Conservation (phyloP, 2,888 invertebrate species). For the Ennomos erosarius region DNA sequence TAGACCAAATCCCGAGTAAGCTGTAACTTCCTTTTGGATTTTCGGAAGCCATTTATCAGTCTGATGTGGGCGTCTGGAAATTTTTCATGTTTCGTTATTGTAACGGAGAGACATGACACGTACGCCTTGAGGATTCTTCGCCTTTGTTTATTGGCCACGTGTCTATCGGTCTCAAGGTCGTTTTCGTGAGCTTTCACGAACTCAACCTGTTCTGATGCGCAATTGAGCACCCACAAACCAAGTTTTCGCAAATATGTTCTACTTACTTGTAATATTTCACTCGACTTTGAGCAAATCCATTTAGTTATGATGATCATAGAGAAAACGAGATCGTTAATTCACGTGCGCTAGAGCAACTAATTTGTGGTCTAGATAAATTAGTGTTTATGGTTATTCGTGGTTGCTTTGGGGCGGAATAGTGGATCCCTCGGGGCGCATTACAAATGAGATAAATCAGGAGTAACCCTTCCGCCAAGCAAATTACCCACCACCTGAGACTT, state of each 20-base stretch:
- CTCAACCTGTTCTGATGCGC: slow-evolving; percentile 31
- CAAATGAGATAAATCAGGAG: slow-evolving; percentile 74
- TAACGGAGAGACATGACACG: slow-evolving; percentile 76
- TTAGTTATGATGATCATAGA: slow-evolving; percentile 46
- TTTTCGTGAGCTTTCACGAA: slow-evolving; percentile 35
- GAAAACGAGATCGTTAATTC: slow-evolving; percentile 46
- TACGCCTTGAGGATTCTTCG: slow-evolving; percentile 65
- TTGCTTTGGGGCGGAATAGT: slow-evolving; percentile 63
- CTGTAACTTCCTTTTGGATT: slow-evolving; percentile 87
- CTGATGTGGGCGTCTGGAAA: slow-evolving; percentile 85
- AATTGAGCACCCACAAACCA: slow-evolving; percentile 21
- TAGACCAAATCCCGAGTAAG: slow-evolving; percentile 86
- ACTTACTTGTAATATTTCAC: slow-evolving; percentile 37
- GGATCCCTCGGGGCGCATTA: slow-evolving; percentile 75
- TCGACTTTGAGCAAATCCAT: slow-evolving; percentile 34
- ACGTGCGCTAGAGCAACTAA: slow-evolving; percentile 51
- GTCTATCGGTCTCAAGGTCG: slow-evolving; percentile 57
- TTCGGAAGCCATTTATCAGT: slow-evolving; percentile 87
- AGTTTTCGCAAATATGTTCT: slow-evolving; percentile 25
- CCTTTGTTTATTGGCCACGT: slow-evolving; percentile 71
- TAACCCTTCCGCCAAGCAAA: slow-evolving; percentile 81
- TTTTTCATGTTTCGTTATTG: slow-evolving; percentile 86
- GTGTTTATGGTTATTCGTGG: slow-evolving; percentile 64
- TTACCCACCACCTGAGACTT: slow-evolving; percentile 83
- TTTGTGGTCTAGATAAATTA: slow-evolving; percentile 64